Conservation (phyloP, 2,113 vertebrate genomes). For the Corvus hawaiiensis region DNA sequence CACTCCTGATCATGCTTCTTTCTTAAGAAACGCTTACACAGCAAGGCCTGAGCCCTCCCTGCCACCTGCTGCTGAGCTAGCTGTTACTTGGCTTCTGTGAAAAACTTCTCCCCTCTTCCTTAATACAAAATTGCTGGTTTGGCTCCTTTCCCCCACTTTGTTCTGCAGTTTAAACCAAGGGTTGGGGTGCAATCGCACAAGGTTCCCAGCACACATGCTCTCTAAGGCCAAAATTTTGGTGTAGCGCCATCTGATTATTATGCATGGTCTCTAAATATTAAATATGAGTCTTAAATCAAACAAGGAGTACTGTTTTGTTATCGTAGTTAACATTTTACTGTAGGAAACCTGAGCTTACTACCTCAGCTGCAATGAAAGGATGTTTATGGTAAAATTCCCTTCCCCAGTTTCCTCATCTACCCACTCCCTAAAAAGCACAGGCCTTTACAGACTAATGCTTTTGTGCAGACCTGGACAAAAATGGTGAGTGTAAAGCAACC, state of each 20-base stretch:
- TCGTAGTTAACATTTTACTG: neutral
- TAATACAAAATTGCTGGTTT: neutral
- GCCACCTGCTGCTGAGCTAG: neutral
- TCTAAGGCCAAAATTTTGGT: neutral
- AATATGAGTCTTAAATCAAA: neutral
- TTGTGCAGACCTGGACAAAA: neutral
- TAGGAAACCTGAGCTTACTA: neutral
- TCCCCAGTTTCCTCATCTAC: neutral
- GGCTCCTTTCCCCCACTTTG: neutral
- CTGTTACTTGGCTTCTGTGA: neutral
- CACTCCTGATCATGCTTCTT: neutral
- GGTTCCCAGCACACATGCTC: neutral
- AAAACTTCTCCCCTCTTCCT: neutral
- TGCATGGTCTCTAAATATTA: neutral
- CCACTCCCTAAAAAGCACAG: neutral
- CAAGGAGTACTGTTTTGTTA: slow-evolving; percentile 7
- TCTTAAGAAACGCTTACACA: neutral
- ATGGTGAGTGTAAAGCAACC: neutral
- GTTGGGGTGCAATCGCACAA: neutral
- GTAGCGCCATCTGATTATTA: neutral
- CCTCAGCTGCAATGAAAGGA: neutral
- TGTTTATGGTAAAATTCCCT: neutral
- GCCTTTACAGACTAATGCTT: neutral
- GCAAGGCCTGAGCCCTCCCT: neutral
- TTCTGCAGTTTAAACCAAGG: neutral